phyloP scores from a whole-genome alignment of 1,140 invertebrate genomes.

The Drosophila ohnishii region DNA sequence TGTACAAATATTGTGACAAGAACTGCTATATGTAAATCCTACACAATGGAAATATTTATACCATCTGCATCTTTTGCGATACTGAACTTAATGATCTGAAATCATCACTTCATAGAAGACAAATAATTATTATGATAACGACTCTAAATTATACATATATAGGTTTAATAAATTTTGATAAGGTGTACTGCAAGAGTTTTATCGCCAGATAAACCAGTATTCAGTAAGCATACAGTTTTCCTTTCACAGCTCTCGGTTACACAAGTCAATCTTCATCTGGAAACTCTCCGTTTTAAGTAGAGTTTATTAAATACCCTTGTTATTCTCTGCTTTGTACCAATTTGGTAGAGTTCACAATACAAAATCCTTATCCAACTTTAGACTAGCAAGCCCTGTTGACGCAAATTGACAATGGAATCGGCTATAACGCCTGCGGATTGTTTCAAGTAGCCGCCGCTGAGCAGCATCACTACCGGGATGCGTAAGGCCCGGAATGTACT shows the following conservation, averaged over 20 bases:
- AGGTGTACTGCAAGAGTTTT: conserved; percentile 14
- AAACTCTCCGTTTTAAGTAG: neutral
- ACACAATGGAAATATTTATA: conserved; percentile 37
- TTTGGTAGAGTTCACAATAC: conserved; percentile 5
- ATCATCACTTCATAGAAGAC: conserved; percentile 51
- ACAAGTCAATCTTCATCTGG: neutral
- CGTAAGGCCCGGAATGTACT: conserved; percentile 85
- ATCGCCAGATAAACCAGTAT: neutral
- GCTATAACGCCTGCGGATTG: conserved; percentile 91
- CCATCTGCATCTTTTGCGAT: conserved; percentile 43
- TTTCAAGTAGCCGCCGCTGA: conserved; percentile 92
- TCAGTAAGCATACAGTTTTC: neutral
- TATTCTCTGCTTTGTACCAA: neutral
- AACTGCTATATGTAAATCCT: conserved; percentile 25
- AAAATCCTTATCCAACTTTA: conserved; percentile 3
- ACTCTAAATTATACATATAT: conserved; percentile 41
- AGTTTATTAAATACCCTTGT: neutral
- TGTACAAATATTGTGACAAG: conserved; percentile 49
- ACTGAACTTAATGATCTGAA: conserved; percentile 53
- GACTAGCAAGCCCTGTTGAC: conserved; percentile 64
- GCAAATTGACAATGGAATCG: conserved; percentile 91
- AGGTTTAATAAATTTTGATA: conserved; percentile 50
- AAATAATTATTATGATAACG: conserved; percentile 46
- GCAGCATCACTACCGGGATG: conserved; percentile 94
- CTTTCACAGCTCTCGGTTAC: conserved; percentile 31